Base-by-base conservation (phyloP, 53 echinoderm and acorn worm genomes). In the Henricia sp. region DNA sequence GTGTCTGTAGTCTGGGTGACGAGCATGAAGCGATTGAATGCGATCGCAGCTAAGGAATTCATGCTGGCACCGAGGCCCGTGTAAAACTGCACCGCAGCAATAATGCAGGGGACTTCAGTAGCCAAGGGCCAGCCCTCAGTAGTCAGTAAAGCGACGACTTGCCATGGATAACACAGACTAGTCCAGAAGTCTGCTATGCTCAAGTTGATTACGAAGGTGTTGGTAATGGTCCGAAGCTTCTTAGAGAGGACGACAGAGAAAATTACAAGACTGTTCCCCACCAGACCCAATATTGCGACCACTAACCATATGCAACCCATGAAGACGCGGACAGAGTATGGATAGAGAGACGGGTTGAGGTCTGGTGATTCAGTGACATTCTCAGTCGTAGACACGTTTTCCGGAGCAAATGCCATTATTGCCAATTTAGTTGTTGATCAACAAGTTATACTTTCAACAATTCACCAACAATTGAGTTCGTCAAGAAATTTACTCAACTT, bases 151-250 rank as follows among this genome's bases (percentile, higher is more conserved):
- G 67, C 67, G 19, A 40, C 67, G 40, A 40, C 67, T 40, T 38
- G 19, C 67, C 67, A 67, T 23, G 67, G 67, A 40, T 67, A 67
- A 21, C 38, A 67, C 67, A 67, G 38, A 23, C n/a, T 17, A 21
- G 67, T 38, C 67, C 38, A 67, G 67, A 67, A n/a, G 46, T 80
- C 80, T n/a, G 80, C 80, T 20, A 64, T 64, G 64, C 63, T 64
- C 17, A 80, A 64, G 80, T 80, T 80, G 80, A 80, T 50, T 50
- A 80, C 80, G 46, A 63, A 80, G 35, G 80, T 64, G 64, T 80
- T 80, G 39, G 84, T 84, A 26, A 58, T 29, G 41, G 84, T 84
- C 19, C 84, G 84, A 3, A 83, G 84, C 65, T 69, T 83, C 55
- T 53, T 83, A 11, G 84, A 83, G 27, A 84, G 54, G 21, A 84